Percentiles rank a stretch among this genome's conserved stretches.
Evolutionary conservation across 2,797 vertebrate species (phyloP).

Genomic region (Ibycter americanus): DNA sequence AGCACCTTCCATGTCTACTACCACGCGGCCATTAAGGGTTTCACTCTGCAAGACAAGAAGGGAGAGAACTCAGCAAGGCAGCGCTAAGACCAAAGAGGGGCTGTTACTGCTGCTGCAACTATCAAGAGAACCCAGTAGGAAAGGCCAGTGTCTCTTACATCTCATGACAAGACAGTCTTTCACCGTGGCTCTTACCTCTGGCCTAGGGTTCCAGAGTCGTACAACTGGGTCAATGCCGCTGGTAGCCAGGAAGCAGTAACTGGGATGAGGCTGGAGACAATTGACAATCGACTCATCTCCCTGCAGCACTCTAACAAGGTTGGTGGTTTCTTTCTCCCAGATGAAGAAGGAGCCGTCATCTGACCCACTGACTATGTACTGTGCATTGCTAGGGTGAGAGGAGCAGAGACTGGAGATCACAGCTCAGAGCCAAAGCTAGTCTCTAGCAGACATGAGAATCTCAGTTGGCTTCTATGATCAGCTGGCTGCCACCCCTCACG

Average conservation of each 20-base stretch:
- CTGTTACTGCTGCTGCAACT: background rate
- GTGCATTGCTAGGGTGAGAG: constrained; percentile 86
- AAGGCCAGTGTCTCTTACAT: fast-evolving
- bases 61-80: background rate
- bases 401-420: background rate
- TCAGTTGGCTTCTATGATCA: background rate
- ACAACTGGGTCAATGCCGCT: constrained; percentile 98
- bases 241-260: constrained; percentile 96
- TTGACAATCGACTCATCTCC: constrained; percentile 98
- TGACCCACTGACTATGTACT: constrained; percentile 97
- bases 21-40: constrained; percentile 89
- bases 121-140: background rate
- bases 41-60: constrained; percentile 81
- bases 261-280: constrained; percentile 97
- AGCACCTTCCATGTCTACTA: constrained; percentile 97
- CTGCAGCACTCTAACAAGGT: constrained; percentile 94
- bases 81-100: background rate
- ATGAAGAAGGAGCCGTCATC: constrained; percentile 99
- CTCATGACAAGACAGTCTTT: fast-evolving
- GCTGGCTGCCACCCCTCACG: background rate
- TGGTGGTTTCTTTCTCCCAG: constrained; percentile 98
- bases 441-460: background rate
- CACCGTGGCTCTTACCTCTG: constrained; percentile 82
- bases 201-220: constrained; percentile 94
- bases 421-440: background rate